Percentiles rank a stretch among this genome's conserved stretches.
These are phyloP conservation scores for Perithous albicinctus DNA, from an alignment of 2,888 invertebrate species.

Conservation along the genomic window DNA sequence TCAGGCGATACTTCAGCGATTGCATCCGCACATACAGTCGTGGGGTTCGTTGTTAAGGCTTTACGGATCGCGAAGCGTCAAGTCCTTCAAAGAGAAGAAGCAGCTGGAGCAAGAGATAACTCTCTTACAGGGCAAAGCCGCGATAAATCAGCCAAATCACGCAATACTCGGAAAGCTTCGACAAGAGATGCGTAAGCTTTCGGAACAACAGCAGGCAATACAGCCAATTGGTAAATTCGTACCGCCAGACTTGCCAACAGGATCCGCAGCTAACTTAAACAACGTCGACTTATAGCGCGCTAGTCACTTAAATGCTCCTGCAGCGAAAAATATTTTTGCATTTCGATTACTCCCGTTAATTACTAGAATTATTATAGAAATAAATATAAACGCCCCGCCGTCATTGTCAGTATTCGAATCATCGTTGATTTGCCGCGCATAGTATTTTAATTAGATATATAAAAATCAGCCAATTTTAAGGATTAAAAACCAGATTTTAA, in stretches of 20 bases:
- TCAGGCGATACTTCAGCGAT: conserved; percentile 94
- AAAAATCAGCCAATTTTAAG: conserved; percentile 27
- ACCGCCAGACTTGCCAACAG: conserved; percentile 88
- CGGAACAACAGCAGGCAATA: conserved; percentile 87
- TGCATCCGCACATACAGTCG: conserved; percentile 97
- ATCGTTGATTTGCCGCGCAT: background rate
- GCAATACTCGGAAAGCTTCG: conserved; percentile 95
- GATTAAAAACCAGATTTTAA: conserved; percentile 5
- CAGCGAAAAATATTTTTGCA: conserved; percentile 13
- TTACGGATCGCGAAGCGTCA: conserved; percentile 96
- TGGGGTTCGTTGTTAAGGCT: conserved; percentile 98
- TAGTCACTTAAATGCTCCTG: conserved; percentile 34
- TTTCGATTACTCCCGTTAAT: conserved; percentile 1
- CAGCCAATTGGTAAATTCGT: conserved; percentile 87
- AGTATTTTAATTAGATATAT: conserved; percentile 12
- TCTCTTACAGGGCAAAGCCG: conserved; percentile 94
- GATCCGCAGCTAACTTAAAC: conserved; percentile 91
- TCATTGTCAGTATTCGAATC: conserved; percentile 5
- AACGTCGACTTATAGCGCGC: conserved; percentile 89
- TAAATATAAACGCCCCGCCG: background rate
- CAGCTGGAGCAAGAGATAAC: conserved; percentile 97
- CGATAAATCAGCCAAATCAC: conserved; percentile 95
- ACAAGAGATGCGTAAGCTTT: conserved; percentile 92
- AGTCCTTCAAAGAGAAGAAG: conserved; percentile 96
- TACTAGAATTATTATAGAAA: background rate